Percentiles rank a stretch among this genome's conserved stretches.
These are phyloP conservation scores for Dreissena rostriformis DNA, from an alignment of 1,140 invertebrate species.

Conservation along the genomic window DNA sequence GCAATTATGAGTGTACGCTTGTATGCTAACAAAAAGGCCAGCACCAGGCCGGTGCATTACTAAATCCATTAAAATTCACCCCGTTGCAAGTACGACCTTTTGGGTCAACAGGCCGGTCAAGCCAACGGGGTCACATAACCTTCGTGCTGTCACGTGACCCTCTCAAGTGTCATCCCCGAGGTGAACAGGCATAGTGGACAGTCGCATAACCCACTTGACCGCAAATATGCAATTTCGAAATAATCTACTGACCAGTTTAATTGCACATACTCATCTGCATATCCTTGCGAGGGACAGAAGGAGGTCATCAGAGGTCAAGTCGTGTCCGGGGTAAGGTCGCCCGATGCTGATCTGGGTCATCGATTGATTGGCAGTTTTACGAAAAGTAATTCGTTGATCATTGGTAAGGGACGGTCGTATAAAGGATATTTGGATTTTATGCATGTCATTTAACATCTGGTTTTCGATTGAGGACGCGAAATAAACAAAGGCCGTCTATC, in stretches of 20 bases:
- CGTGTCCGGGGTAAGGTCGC: conserved; percentile 46
- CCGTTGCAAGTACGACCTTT: no score
- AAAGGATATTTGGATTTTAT: conserved; percentile 45
- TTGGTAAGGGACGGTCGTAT: conserved; percentile 19
- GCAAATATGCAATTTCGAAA: conserved; percentile 53
- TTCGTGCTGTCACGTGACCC: conserved; percentile 17
- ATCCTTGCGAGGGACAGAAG: not conserved
- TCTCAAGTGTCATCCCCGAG: conserved; percentile 37
- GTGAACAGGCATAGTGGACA: conserved; percentile 17
- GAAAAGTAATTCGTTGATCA: conserved; percentile 42
- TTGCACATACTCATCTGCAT: conserved; percentile 47
- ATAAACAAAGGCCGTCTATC: no score
- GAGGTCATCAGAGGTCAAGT: conserved; percentile 43
- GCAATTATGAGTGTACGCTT: no score
- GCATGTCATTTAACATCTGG: conserved; percentile 44
- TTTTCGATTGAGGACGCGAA: not conserved
- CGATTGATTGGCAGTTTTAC: conserved; percentile 48
- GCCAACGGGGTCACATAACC: not conserved
- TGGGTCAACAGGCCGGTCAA: not conserved
- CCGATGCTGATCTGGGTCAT: conserved; percentile 27
- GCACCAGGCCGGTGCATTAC: no score
- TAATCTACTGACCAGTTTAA: conserved; percentile 55
- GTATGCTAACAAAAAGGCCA: no score
- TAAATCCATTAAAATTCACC: no score
- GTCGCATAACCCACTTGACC: conserved; percentile 30